These are phyloP conservation scores for Momotus momota DNA, from an alignment of 2,797 vertebrate genomes.

Conservation along the genomic window DNA sequence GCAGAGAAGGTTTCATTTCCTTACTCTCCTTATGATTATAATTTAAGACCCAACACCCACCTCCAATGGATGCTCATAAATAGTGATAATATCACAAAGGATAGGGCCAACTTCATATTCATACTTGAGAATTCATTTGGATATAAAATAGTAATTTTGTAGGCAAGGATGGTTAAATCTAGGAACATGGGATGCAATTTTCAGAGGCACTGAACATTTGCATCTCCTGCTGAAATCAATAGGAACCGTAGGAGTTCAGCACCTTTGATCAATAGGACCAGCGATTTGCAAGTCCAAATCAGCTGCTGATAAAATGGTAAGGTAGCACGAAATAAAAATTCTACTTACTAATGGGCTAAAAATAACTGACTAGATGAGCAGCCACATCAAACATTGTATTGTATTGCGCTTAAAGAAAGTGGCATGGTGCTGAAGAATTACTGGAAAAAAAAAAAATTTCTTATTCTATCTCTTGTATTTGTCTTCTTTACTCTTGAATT, in stretches of 20 bases:
- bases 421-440: fast-evolving
- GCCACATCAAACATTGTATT: background rate
- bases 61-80: constrained; percentile 40
- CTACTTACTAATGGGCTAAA: constrained; percentile 25
- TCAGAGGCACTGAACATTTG: constrained; percentile 39
- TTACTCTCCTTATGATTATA: background rate
- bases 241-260: constrained; percentile 27
- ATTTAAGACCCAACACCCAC: constrained; percentile 6
- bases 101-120: constrained; percentile 11
- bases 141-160: constrained; percentile 35
- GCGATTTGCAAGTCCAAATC: constrained; percentile 53
- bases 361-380: constrained; percentile 1
- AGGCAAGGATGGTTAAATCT: constrained; percentile 49
- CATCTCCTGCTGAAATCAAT: constrained; percentile 56
- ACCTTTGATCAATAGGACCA: constrained; percentile 57
- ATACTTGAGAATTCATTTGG: constrained; percentile 50
- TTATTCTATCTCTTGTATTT: background rate
- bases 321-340: constrained; percentile 11
- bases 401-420: background rate
- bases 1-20: constrained; percentile 30
- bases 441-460: background rate
- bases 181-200: constrained; percentile 47
- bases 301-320: constrained; percentile 17
- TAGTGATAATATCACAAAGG: constrained; percentile 4
- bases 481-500: background rate